Conservation (phyloP, 2,888 invertebrate genomes). For the Eupithecia vulgata region DNA sequence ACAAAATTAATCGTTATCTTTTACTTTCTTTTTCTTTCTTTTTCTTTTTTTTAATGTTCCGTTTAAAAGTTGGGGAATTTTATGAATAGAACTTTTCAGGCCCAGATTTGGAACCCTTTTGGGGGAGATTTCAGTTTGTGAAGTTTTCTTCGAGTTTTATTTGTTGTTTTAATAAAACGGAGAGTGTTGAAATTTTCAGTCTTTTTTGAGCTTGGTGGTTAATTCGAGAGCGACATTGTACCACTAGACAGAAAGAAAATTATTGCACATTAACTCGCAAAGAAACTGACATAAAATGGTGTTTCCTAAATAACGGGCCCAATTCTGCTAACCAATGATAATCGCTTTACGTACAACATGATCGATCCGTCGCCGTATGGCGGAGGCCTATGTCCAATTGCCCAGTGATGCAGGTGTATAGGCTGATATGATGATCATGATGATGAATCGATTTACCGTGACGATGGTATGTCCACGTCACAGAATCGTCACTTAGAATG, state of each 20-base stretch:
- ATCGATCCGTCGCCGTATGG: no score
- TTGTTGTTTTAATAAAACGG: background rate
- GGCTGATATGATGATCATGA: no score
- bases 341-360: no score
- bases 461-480: no score
- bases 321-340: no score
- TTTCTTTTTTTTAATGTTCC: conserved; percentile 30
- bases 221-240: background rate
- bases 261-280: no score
- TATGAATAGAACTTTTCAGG: conserved; percentile 19
- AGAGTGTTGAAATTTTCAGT: background rate
- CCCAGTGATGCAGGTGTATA: no score
- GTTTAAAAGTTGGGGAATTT: conserved; percentile 25
- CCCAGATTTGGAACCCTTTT: conserved; percentile 20
- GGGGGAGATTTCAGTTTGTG: conserved; percentile 12
- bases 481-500: no score
- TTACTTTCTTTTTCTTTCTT: conserved; percentile 31
- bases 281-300: no score
- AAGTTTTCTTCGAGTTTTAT: conserved; percentile 10
- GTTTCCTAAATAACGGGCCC: no score
- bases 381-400: no score
- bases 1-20: conserved; percentile 44
- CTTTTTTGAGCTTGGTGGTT: background rate
- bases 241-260: background rate
- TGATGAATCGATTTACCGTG: no score